These are phyloP conservation scores for Mycteria americana DNA, from an alignment of 2,797 vertebrate species.

Conservation along the genomic window DNA sequence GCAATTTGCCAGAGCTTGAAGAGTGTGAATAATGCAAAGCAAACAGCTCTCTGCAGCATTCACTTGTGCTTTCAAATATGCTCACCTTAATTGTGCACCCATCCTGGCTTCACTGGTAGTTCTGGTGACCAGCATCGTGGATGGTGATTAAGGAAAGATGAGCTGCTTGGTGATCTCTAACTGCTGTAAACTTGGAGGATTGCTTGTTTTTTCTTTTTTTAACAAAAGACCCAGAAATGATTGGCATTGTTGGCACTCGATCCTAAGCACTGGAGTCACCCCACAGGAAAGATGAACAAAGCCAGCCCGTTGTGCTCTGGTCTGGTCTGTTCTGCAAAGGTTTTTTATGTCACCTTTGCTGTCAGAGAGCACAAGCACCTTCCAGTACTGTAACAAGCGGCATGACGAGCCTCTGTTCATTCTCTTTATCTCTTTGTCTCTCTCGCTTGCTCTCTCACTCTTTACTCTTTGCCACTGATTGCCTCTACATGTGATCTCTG, in stretches of 20 bases:
- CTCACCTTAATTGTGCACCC: background rate
- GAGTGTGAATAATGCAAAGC: conserved; percentile 44
- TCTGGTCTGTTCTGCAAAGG: background rate
- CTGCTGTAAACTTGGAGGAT: background rate
- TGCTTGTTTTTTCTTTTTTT: background rate
- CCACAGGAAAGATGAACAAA: background rate
- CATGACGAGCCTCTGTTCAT: background rate
- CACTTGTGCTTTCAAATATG: background rate
- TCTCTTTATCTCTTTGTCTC: conserved; percentile 6
- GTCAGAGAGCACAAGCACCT: conserved; percentile 29
- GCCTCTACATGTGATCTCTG: background rate
- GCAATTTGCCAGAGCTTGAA: conserved; percentile 6
- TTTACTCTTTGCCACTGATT: background rate
- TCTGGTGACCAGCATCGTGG: background rate
- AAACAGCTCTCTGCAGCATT: background rate
- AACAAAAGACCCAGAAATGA: background rate
- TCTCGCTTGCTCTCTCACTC: background rate
- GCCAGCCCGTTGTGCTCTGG: background rate
- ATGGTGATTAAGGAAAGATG: background rate
- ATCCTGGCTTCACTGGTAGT: background rate
- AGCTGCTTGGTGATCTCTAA: background rate
- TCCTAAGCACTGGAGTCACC: background rate
- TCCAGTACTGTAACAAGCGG: background rate
- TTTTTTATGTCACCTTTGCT: background rate
- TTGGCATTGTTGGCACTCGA: background rate